Base-by-base conservation (phyloP, 2,888 invertebrate species). In the Sinotaia quadrata region DNA sequence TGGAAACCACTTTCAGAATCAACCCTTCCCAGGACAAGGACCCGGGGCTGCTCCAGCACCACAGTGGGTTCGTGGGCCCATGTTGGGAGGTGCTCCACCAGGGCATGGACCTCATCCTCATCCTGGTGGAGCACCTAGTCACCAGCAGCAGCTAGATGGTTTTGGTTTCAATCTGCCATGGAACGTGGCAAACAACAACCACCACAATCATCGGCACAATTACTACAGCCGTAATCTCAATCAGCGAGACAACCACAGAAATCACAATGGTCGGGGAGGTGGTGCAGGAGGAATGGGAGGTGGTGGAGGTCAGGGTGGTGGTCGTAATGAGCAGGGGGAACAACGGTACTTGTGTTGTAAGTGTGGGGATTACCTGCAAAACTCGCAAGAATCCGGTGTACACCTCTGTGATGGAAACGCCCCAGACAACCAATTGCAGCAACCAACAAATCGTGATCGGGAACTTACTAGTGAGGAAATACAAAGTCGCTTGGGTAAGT, bases 351-450 rank as follows among this genome's bases (percentile, higher is more conserved):
- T 74, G 49, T 84, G 84, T 62, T 83, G 79, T 69, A 79, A 81
- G 52, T 84, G 84, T 69, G 80, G 81, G 5, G 84, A 84, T 62
- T 72, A 68, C 24, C 69, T 84, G 36, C 83, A 83, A 76, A 84
- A 84, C 67, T 82, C 78, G 44, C 74, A 76, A 7, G 81, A 84
- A 59, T 75, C 74, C 1, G 84, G 84, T 0, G 76, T 84, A 1
- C 84, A 84, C 65, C 65, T 84, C 47, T 84, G 84, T 77, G 81
- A 82, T 66, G 84, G 81, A 5, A 81, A 78, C 0, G 68, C 70
- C 27, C 69, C 67, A 21, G 56, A 56, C 57, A 66, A 67, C 58
- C 68, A 72, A 33, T 62, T 56, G 67, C 61, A 69, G 41, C 67
- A 56, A 59, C 57, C 58, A 29, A 58, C 63, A 15, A 66, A 66